Evolutionary conservation across 2,113 vertebrate genomes (phyloP), one percentile per base, ranked within the genome.

Genomic region (Colossoma macropomum): DNA sequence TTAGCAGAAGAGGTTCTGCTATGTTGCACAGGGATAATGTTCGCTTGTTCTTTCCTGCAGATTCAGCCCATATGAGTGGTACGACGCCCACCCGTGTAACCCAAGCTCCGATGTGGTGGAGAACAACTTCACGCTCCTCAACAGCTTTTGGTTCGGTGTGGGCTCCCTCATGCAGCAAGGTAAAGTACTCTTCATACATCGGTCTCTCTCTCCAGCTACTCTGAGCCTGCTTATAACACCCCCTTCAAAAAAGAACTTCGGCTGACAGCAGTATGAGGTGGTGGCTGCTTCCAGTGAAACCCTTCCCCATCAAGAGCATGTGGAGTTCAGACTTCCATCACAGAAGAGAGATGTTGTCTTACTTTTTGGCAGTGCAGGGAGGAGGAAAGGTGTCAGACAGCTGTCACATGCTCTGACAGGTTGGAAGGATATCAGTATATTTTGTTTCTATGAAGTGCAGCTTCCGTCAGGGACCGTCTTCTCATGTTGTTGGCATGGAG

Each of bases 121-220:
- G 88, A 99, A 99, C 91, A 99, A 98, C 93, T 99, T 99, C 94
- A 99, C 98, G 32, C 94, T 99, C 9, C 84, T 99, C 19, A 99
- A 99, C 94, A 99, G 97, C 93, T 99, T 99, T 94, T 99, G 98
- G 98, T 99, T 99, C 0, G 97, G 98, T 80, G 97, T 99, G 77
- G 98, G 98, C 28, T 97, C 97, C 0, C 92, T 99, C 83, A 99
- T 99, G 98, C 98, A 99, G 88, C 98, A 99, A 98, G 98, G 98
- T 99, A 94, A 0, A 68, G 48, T 15, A 23, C 52, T 50, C 28
- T 34, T 27, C 16, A 16, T 66, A 48, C 45, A 23, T 75, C 28
- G n/a, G n/a, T 34, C 56, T 48, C 32, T 32, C 45, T 68, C 50
- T 0, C 45, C 52, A 15, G 81, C 69, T 76, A 77, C 86, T 80